phyloP scores from a whole-genome alignment of 92 coral and sea anemone species.

The Actinernus sp. region DNA sequence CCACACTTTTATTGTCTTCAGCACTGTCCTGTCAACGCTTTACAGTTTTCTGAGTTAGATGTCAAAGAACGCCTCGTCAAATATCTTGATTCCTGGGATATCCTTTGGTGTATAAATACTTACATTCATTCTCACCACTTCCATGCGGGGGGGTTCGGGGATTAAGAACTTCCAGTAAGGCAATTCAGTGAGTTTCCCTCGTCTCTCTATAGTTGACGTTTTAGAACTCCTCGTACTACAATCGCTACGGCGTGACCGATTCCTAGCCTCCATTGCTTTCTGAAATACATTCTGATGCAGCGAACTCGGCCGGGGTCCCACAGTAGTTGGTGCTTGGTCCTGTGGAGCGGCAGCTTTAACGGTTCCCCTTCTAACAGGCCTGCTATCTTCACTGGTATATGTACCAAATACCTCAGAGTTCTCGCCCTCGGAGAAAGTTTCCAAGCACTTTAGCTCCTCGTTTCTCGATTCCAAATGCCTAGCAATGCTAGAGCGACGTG shows the following conservation, averaged over 20 bases:
- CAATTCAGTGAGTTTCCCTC: constrained; percentile 74
- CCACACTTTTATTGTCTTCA: too few species aligned
- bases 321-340: neutral
- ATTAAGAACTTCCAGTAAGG: constrained; percentile 89
- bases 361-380: too few species aligned
- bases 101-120: constrained; percentile 96
- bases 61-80: constrained; percentile 91
- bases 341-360: too few species aligned
- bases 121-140: constrained; percentile 90
- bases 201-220: constrained; percentile 39
- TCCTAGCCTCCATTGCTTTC: constrained; percentile 27
- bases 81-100: constrained; percentile 93
- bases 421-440: constrained; percentile 16
- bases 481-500: constrained; percentile 60
- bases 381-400: too few species aligned
- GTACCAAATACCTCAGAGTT: neutral
- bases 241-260: neutral
- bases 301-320: neutral
- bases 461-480: constrained; percentile 32
- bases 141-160: constrained; percentile 94
- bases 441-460: neutral
- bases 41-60: too few species aligned
- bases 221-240: constrained; percentile 7
- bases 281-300: constrained; percentile 25
- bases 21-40: too few species aligned